phyloP scores from a whole-genome alignment of 2,113 vertebrate species.

The western clawed frog (Xenopus tropicalis) region DNA sequence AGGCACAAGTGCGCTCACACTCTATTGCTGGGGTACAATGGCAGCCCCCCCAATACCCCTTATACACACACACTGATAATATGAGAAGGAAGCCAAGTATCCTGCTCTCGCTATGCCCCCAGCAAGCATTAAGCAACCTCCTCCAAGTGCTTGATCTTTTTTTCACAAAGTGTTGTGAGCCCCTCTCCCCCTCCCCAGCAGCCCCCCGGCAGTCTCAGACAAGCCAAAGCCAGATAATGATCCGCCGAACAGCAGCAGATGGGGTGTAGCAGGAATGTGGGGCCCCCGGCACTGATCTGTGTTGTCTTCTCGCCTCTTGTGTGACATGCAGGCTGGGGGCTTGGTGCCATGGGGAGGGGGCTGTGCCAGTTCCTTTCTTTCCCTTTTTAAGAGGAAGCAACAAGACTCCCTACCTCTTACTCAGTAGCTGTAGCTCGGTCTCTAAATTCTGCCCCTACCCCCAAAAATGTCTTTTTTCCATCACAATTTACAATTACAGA shows the following conservation, averaged over 20 bases:
- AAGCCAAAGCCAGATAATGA: constrained; percentile 41
- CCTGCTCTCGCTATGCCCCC: constrained; percentile 46
- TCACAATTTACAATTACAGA: not conserved
- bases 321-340: constrained; percentile 38
- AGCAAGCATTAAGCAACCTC: constrained; percentile 11
- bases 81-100: constrained; percentile 44
- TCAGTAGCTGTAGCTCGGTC: not conserved
- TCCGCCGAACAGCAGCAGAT: constrained; percentile 31
- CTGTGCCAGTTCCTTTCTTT: constrained; percentile 9
- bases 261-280: constrained; percentile 34
- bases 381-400: constrained; percentile 16
- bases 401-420: constrained; percentile 3
- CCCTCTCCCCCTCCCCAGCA: constrained; percentile 29
- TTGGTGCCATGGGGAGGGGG: not conserved
- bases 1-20: too few species aligned
- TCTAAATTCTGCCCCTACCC: constrained; percentile 28
- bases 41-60: too few species aligned
- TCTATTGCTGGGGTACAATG: too few species aligned
- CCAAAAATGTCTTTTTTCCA: constrained; percentile 16
- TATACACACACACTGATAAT: too few species aligned
- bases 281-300: constrained; percentile 30
- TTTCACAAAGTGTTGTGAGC: constrained; percentile 29
- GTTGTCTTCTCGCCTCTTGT: constrained; percentile 38
- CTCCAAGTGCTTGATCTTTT: constrained; percentile 35
- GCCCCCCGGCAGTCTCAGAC: constrained; percentile 62